Percentiles rank a stretch among this genome's conserved stretches.
These are phyloP conservation scores for Charaxes varanes DNA, from an alignment of 1,140 invertebrate species.

Conservation along the genomic window DNA sequence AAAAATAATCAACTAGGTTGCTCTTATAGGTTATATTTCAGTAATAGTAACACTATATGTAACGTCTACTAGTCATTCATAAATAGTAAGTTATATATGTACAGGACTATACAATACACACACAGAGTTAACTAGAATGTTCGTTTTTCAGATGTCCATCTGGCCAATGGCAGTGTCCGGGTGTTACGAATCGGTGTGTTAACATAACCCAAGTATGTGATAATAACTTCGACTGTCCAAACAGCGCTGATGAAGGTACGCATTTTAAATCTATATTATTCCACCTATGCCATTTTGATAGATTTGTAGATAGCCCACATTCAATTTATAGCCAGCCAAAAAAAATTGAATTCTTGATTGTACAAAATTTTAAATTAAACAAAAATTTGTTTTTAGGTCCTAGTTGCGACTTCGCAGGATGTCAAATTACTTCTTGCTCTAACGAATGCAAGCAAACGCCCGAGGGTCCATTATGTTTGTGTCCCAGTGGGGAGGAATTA, in stretches of 20 bases:
- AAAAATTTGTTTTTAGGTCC: conserved; percentile 39
- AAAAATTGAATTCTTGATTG: too few relatives aligned
- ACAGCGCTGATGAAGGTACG: conserved; percentile 93
- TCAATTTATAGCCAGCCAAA: too few relatives aligned
- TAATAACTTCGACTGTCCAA: conserved; percentile 89
- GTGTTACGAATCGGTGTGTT: conserved; percentile 83
- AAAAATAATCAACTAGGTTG: too few relatives aligned
- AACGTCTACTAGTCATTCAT: too few relatives aligned
- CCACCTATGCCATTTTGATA: too few relatives aligned
- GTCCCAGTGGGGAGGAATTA: conserved; percentile 88
- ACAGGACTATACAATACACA: too few relatives aligned
- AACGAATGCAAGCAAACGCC: conserved; percentile 94
- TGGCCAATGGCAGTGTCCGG: conserved; percentile 90
- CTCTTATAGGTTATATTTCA: too few relatives aligned
- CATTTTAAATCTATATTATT: too few relatives aligned
- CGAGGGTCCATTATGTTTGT: conserved; percentile 89
- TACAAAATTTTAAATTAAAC: neutral
- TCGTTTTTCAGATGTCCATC: conserved; percentile 77
- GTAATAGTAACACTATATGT: too few relatives aligned
- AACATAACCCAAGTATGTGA: conserved; percentile 90
- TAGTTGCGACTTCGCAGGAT: conserved; percentile 87
- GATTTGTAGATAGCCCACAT: too few relatives aligned
- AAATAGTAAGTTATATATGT: too few relatives aligned
- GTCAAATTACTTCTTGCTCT: conserved; percentile 79
- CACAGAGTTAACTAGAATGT: neutral